Conservation (phyloP, 2,888 invertebrate genomes). For the Athripsodes cinereus region DNA sequence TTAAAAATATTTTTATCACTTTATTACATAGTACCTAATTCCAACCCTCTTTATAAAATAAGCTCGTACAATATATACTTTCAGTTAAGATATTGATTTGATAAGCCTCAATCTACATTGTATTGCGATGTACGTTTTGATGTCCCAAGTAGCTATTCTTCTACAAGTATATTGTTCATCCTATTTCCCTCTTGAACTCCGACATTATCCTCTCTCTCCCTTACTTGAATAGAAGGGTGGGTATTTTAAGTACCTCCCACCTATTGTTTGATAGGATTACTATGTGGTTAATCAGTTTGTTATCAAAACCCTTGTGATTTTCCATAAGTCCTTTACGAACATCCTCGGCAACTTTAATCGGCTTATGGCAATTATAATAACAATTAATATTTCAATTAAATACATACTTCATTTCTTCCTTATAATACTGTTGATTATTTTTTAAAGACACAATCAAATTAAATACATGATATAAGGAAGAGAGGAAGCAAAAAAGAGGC, state of each 20-base stretch:
- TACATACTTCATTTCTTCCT: neutral
- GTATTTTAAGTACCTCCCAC: neutral
- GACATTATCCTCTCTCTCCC: too few relatives aligned
- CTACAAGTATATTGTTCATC: too few relatives aligned
- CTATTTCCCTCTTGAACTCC: too few relatives aligned
- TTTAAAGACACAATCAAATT: neutral
- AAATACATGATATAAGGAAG: neutral
- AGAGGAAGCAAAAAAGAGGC: too few relatives aligned
- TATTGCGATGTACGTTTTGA: too few relatives aligned
- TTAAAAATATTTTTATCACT: too few relatives aligned
- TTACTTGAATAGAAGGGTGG: neutral
- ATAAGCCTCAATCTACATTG: too few relatives aligned
- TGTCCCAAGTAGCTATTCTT: too few relatives aligned
- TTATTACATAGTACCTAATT: too few relatives aligned
- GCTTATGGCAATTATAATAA: neutral
- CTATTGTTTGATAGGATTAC: constrained; percentile 14
- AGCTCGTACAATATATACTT: too few relatives aligned
- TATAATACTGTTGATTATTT: neutral
- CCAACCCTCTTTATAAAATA: too few relatives aligned
- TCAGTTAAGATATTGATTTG: too few relatives aligned
- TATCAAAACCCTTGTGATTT: neutral
- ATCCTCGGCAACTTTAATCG: neutral
- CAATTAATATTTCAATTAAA: neutral
- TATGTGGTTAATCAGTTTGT: constrained; percentile 15
- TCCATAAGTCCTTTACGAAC: neutral